phyloP scores from a whole-genome alignment of 2,888 invertebrate genomes.

The Brachyptera risi region DNA sequence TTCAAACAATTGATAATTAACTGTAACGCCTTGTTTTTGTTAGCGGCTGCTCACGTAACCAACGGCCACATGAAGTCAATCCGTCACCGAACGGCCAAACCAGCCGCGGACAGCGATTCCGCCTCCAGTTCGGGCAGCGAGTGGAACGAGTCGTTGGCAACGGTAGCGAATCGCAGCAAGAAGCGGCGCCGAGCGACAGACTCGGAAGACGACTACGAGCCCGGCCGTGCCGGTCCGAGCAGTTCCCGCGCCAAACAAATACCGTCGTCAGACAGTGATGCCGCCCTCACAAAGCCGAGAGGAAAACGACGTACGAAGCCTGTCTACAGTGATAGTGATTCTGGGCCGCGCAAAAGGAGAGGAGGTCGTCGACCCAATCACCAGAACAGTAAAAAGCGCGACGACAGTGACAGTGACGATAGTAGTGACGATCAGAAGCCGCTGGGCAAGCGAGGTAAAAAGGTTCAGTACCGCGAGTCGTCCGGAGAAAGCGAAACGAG shows the following conservation, averaged over 20 bases:
- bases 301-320: neutral
- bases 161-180: conserved; percentile 9
- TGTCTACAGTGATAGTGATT: neutral
- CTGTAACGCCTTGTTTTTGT: neutral
- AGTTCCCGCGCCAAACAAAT: neutral
- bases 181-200: conserved; percentile 38
- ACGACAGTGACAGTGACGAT: neutral
- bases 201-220: conserved; percentile 55
- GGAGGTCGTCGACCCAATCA: neutral
- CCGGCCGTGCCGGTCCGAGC: conserved; percentile 37
- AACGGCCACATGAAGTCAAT: neutral
- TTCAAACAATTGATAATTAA: no score
- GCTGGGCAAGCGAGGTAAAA: conserved; percentile 10
- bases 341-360: neutral
- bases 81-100: neutral
- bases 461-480: conserved; percentile 7
- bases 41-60: neutral
- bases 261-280: conserved; percentile 7
- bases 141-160: neutral
- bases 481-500: conserved; percentile 21
- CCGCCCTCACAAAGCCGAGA: neutral
- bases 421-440: neutral
- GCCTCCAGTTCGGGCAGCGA: conserved; percentile 2
- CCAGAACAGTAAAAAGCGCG: conserved; percentile 18
- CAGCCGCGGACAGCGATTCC: neutral